These are phyloP conservation scores for Ahaetulla prasina DNA, from an alignment of 2,113 vertebrate genomes.

Conservation along the genomic window DNA sequence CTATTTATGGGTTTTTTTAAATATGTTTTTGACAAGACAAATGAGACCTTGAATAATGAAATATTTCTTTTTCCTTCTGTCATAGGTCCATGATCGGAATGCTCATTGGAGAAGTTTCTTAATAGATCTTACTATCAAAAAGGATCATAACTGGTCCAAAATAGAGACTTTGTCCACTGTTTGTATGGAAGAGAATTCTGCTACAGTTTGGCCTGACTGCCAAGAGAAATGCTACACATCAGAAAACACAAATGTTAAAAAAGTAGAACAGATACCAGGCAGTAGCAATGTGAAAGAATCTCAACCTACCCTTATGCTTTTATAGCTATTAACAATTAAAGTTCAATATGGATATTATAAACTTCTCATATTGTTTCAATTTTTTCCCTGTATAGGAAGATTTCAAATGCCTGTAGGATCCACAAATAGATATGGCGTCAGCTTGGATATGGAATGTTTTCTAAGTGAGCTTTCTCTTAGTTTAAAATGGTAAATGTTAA, in stretches of 20 bases:
- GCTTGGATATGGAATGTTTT: background rate
- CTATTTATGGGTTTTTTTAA: background rate
- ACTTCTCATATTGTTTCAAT: background rate
- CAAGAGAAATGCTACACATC: constrained; percentile 28
- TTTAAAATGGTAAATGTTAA: background rate
- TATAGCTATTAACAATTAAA: rapidly evolving
- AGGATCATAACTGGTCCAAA: constrained; percentile 68
- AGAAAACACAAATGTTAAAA: background rate
- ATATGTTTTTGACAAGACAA: rapidly evolving
- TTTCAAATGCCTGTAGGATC: background rate
- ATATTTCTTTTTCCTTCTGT: background rate
- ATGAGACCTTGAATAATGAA: background rate
- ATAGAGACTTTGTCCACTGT: constrained; percentile 42
- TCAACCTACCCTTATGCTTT: background rate
- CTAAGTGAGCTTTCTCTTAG: background rate
- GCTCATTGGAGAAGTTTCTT: constrained; percentile 67
- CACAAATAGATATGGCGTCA: background rate
- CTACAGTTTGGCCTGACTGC: background rate
- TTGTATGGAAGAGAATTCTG: rapidly evolving
- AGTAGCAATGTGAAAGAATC: rapidly evolving
- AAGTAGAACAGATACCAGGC: background rate
- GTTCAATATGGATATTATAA: background rate
- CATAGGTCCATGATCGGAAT: constrained; percentile 61
- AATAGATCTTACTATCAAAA: constrained; percentile 64
- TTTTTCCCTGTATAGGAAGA: background rate